phyloP scores from a whole-genome alignment of 2,797 vertebrate species.

The Nasua narica region DNA sequence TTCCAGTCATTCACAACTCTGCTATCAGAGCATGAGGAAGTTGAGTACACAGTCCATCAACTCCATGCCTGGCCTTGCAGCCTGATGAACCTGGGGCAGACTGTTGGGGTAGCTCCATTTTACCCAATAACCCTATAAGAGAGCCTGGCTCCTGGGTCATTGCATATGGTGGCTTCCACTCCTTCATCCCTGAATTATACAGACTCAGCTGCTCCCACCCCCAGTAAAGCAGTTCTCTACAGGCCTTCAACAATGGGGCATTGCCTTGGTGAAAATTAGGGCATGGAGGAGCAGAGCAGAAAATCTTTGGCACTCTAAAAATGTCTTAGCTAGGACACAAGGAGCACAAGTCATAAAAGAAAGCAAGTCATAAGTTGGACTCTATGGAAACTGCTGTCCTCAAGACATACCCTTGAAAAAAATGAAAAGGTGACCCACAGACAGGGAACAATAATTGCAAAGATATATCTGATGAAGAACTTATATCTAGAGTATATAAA shows the following conservation, averaged over 20 bases:
- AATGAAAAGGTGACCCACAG: not conserved
- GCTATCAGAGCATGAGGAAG: not conserved
- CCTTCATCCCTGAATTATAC: not conserved
- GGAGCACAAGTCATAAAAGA: not conserved
- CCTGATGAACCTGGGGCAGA: not conserved
- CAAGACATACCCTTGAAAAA: not conserved
- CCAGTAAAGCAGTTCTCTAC: rapidly evolving
- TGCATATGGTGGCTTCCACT: not conserved
- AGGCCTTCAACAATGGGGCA: not conserved
- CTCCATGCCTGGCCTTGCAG: not conserved
- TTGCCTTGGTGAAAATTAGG: not conserved
- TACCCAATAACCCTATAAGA: not conserved
- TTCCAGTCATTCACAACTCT: not conserved
- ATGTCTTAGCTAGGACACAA: not conserved
- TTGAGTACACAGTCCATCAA: not conserved
- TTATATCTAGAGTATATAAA: not conserved
- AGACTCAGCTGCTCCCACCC: too few relatives aligned
- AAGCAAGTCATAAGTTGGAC: not conserved
- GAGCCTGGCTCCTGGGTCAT: not conserved
- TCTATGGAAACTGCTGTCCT: not conserved
- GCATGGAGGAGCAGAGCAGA: not conserved
- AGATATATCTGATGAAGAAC: not conserved
- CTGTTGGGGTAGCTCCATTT: not conserved
- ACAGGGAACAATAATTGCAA: not conserved
- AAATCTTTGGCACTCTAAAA: not conserved